Base-by-base conservation (phyloP, 1,140 invertebrate genomes). In the Acromyrmex heyeri region DNA sequence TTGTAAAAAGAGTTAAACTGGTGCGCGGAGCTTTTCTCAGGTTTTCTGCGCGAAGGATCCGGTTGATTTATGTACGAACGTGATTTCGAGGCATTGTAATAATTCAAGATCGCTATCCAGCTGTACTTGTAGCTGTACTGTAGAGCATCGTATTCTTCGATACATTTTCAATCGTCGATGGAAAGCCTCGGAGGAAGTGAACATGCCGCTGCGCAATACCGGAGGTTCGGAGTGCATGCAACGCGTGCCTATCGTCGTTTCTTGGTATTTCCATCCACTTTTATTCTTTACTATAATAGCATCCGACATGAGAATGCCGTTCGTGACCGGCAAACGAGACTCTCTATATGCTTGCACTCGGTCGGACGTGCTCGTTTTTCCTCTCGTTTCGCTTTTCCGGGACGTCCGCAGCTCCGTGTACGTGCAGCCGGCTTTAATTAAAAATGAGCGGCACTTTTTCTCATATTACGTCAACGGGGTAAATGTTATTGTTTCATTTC, bases 261-360 rank as follows among this genome's bases (percentile, higher is more conserved):
- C 85, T 81, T 86, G 75, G 76, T 86, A 86, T 86, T 86, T 79
- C 75, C 85, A 78, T 86, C 75, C 64, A 79, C 85, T 69, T 86
- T 86, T 86, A 86, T 86, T 86, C 76, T 79, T 86, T 79, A 81
- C 64, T 86, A 79, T 86, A 86, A 86, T 86, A 79, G 75, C 73
- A 69, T 67, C 82, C 82, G 82, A 85, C 85, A 86, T 78, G 76
- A 81, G 75, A 79, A 83, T 70, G 53, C 50, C 76, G 75, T 86
- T 86, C 85, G 82, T 85, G 82, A 85, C 72, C 73, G 69, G 79
- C 79, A 83, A 83, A 61, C 79, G 79, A 83, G 79, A 83, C 82
- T 75, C 34, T 53, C 82, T 64, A 77, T 76, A 64, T 59, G 48
- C 82, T 76, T 55, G 81, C 82, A 61, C 59, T 65, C 34, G 73